Evolutionary conservation across 2,888 invertebrate genomes (phyloP).

Genomic region (Mythimna loreyi): DNA sequence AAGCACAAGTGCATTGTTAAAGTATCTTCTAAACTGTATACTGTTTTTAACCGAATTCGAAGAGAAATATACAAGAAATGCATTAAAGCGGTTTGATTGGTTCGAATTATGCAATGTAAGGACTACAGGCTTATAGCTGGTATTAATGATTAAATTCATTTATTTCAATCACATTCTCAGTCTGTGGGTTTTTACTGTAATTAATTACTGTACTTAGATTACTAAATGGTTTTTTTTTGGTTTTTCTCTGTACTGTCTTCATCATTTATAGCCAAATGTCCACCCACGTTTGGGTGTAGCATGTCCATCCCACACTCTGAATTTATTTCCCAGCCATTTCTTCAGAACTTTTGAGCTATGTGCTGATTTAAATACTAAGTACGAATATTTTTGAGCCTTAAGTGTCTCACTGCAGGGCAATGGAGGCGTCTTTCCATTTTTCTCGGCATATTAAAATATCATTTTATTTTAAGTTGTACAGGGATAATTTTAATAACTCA

Average conservation of each 20-base stretch:
- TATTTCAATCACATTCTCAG: not conserved
- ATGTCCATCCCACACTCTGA: conserved; percentile 23
- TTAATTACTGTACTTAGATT: conserved; percentile 4
- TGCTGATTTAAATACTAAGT: not conserved
- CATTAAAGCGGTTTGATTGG: conserved; percentile 2
- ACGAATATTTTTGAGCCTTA: no score
- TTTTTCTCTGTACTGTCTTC: conserved; percentile 2
- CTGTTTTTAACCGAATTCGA: not conserved
- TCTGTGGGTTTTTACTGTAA: not conserved
- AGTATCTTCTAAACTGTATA: not conserved
- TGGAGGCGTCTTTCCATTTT: no score
- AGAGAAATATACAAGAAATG: not conserved
- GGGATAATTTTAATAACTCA: no score
- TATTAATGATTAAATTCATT: no score
- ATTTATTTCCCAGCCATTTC: conserved; percentile 10
- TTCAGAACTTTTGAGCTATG: not conserved
- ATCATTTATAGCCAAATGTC: conserved; percentile 14
- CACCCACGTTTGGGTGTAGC: conserved; percentile 21
- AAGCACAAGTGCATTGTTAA: conserved; percentile 48
- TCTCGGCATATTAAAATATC: no score
- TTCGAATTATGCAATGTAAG: no score
- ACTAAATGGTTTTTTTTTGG: not conserved
- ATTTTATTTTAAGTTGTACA: no score
- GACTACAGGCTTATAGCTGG: no score
- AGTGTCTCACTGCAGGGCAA: no score